phyloP scores from a whole-genome alignment of 2,797 vertebrate species.

The Loriculus beryllinus region DNA sequence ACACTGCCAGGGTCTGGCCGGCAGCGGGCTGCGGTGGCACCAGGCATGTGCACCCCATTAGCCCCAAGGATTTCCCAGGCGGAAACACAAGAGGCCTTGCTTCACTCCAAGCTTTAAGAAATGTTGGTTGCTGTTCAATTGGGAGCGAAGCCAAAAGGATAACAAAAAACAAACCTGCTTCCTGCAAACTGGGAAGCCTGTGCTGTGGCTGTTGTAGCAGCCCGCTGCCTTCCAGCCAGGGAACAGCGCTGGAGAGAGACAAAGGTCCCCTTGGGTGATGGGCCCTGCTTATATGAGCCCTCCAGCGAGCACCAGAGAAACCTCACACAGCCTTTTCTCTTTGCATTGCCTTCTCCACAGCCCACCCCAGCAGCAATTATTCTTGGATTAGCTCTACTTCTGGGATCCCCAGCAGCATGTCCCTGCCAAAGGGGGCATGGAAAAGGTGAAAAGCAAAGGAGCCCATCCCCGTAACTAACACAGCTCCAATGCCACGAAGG shows the following conservation, averaged over 20 bases:
- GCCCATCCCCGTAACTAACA: background rate
- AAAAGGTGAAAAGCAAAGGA: background rate
- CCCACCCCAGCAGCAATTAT: background rate
- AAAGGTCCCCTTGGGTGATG: background rate
- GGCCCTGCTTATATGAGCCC: background rate
- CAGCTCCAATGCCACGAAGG: background rate
- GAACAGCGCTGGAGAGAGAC: background rate
- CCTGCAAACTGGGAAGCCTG: background rate
- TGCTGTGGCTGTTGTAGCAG: background rate
- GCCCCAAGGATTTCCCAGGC: background rate
- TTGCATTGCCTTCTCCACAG: background rate
- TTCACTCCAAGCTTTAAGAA: background rate
- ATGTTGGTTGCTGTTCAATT: conserved; percentile 38
- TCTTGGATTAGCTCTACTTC: background rate
- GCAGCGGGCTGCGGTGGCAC: background rate
- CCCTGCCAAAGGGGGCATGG: background rate
- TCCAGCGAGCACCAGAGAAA: background rate
- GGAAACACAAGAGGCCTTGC: background rate
- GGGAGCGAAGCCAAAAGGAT: conserved; percentile 50
- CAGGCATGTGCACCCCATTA: background rate
- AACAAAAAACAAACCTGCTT: conserved; percentile 58
- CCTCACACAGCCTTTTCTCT: background rate
- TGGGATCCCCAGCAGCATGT: background rate
- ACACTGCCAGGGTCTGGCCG: background rate
- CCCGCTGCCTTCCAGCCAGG: background rate